A percentile compares a stretch with the other conserved stretches of the same genome.
Conservation (phyloP, 2,888 invertebrate species). For the Agrotis puta region DNA sequence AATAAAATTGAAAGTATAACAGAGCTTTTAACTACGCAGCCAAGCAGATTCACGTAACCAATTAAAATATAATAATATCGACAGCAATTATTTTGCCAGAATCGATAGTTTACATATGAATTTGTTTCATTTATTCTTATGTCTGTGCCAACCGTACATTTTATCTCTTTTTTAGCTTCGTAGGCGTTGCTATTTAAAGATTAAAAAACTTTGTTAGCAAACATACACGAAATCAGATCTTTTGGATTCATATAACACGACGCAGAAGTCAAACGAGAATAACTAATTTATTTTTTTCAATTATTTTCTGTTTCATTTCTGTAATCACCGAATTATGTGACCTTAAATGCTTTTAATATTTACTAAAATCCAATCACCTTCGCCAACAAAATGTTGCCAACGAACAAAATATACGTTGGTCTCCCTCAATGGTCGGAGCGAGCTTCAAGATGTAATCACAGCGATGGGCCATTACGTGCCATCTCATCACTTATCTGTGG, state of each 20-base stretch:
- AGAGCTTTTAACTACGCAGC: neutral
- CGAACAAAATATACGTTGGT: neutral
- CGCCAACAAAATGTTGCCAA: neutral
- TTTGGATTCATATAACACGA: too few species aligned
- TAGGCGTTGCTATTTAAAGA: too few species aligned
- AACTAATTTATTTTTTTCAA: neutral
- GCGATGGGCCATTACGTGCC: constrained; percentile 49
- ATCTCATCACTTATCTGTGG: constrained; percentile 57
- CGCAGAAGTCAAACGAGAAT: neutral
- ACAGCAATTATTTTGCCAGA: constrained; percentile 13
- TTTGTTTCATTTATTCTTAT: neutral
- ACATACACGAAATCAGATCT: too few species aligned
- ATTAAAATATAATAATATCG: constrained; percentile 31
- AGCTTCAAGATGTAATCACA: constrained; percentile 47
- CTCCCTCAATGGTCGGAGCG: constrained; percentile 19
- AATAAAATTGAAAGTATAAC: neutral
- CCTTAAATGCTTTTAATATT: neutral
- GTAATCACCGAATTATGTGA: neutral
- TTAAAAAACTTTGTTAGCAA: too few species aligned
- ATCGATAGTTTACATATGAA: neutral
- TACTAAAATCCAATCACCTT: neutral
- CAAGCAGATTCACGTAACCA: neutral
- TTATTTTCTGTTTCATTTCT: too few species aligned
- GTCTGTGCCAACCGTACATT: neutral
- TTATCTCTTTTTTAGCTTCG: neutral